Conservation (phyloP, 1,140 invertebrate species). For the Maniola jurtina region DNA sequence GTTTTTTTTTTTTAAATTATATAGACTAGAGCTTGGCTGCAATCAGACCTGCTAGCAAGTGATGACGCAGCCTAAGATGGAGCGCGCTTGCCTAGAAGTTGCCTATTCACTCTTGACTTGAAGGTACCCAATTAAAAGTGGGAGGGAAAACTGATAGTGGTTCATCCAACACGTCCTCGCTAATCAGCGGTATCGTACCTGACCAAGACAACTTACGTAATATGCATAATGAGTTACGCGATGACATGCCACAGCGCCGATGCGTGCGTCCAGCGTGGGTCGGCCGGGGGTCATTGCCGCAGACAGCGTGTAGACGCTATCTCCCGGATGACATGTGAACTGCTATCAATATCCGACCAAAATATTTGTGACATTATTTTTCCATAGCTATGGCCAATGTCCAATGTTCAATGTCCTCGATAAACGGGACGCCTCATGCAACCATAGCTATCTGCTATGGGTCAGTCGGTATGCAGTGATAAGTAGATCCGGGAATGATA, state of each 20-base stretch:
- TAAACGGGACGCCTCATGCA: constrained; percentile 1
- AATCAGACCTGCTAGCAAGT: too few relatives aligned
- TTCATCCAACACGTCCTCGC: background rate
- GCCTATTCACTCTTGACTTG: too few relatives aligned
- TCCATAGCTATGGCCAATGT: constrained; percentile 19
- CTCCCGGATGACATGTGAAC: constrained; percentile 20
- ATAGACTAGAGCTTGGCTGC: too few relatives aligned
- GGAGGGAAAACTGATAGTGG: too few relatives aligned
- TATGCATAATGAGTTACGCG: background rate
- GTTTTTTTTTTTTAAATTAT: too few relatives aligned
- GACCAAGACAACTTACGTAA: constrained; percentile 13
- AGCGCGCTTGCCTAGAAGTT: too few relatives aligned
- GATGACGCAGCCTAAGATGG: too few relatives aligned
- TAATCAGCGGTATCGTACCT: background rate
- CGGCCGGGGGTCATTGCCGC: constrained; percentile 15
- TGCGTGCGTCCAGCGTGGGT: constrained; percentile 22
- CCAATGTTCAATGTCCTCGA: background rate
- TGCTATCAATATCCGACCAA: constrained; percentile 24
- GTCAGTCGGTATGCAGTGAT: too few relatives aligned
- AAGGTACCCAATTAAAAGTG: too few relatives aligned
- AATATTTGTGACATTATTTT: constrained; percentile 12
- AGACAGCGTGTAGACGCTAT: constrained; percentile 24
- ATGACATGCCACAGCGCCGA: background rate
- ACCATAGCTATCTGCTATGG: constrained; percentile 1
- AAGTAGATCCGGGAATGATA: constrained; percentile 16